Evolutionary conservation across 2,888 invertebrate species (phyloP), one percentile per base, ranked within the genome.

Genomic region (Resseliella maxima): DNA sequence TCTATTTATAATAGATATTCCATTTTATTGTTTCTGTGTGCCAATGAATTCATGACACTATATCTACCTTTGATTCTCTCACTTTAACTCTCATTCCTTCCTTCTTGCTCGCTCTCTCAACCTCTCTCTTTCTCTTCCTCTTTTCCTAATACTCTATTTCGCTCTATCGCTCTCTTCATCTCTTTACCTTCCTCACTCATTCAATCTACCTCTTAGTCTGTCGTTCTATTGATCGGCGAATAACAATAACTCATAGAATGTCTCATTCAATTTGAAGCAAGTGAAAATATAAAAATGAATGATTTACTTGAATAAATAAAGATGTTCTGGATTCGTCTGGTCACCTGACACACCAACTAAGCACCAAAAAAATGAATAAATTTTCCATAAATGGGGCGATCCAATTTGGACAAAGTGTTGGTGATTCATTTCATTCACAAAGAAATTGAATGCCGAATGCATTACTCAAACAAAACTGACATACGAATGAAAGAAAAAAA

Each of bases 231-330:
- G n/a, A 24, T 27, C 27, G 24, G 24, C 59, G 21, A 59, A 59
- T 24, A 15, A 59, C 59, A 24, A 59, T 24, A 27, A 24, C 59
- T n/a, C n/a, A n/a, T n/a, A n/a, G n/a, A n/a, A n/a, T n/a, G n/a
- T n/a, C n/a, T n/a, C n/a, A n/a, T n/a, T n/a, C n/a, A n/a, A n/a
- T n/a, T n/a, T n/a, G n/a, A n/a, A 24, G 41, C 41, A 59, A 59
- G 2, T 24, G 12, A 59, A 59, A 59, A 59, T 27, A 59, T 8
- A 72, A 72, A 72, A 72, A 72, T 72, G 27, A 27, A 27, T 72
- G 72, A 72, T 72, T 72, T 72, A 72, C 72, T 72, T 72, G 35
- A 72, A 72, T 72, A 72, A 72, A 72, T 72, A 72, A 72, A 72
- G 72, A 72, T 72, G 72, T 72, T 72, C 18, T 50, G 10, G n/a